Evolutionary conservation across 2,888 invertebrate species (phyloP), one percentile per base, ranked within the genome.

Genomic region (Pherbina coryleti): DNA sequence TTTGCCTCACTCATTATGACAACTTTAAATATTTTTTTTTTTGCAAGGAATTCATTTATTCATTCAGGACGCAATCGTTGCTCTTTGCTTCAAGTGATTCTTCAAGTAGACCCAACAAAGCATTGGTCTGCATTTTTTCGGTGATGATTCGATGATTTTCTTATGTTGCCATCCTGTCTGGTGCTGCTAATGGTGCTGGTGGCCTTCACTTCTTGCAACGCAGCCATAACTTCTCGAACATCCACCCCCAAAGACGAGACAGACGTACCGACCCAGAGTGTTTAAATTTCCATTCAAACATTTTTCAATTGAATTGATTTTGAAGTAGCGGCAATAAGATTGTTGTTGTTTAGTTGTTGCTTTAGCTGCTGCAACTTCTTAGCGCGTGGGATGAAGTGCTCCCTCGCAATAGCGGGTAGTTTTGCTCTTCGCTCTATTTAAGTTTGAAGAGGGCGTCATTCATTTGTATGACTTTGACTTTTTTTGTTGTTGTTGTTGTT

Each of bases 31-130:
- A 51, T 37, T 53, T 19, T 11, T 22, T 51, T 44, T 37, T 57
- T 37, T 14, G 3, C 34, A 81, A 81, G 84, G 85, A 84, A 85
- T 85, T 85, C 85, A 80, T 55, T 76, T 84, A 85, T 66, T 51
- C 28, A 31, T 44, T 17, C 49, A 49, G 49, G 14, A 49, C 64
- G 64, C 69, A 34, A 17, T 67, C 82, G 79, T 84, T 84, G 44
- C 44, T 67, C 82, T 79, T 84, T 84, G 44, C 44, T 84, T 82
- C 81, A 82, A 83, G 80, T 82, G 83, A 79, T 75, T 82, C 81
- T 82, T 69, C 78, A 78, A 75, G 72, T 66, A 44, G 44, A 72
- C 37, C 72, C 75, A 78, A 78, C 78, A 78, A 75, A 75, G 75
- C 55, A 70, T 22, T 31, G 53, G 60, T 28, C 28, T 60, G 17